Conservation (phyloP, 2,797 vertebrate species). For the Gymnoscopelus braueri region DNA sequence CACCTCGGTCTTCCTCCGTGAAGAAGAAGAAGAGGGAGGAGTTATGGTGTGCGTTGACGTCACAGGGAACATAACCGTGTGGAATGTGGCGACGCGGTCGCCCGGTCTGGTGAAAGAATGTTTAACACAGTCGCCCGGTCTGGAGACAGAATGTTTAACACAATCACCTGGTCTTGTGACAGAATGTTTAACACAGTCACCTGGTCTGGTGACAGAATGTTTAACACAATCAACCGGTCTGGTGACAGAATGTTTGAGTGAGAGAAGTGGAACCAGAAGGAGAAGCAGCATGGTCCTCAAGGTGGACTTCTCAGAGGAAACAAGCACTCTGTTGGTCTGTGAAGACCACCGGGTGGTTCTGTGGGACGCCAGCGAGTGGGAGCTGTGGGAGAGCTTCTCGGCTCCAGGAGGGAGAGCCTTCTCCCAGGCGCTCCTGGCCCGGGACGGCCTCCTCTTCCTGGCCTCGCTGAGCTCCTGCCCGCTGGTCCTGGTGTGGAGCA, state of each 20-base stretch:
- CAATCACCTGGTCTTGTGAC: conserved; percentile 62
- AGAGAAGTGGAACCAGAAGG: conserved; percentile 22
- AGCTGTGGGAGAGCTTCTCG: conserved; percentile 70
- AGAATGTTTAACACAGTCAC: conserved; percentile 30
- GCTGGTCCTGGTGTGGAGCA: conserved; percentile 78
- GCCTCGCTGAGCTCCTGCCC: conserved; percentile 72
- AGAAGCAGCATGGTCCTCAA: conserved; percentile 55
- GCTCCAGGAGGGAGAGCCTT: conserved; percentile 71
- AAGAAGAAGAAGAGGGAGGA: conserved; percentile 45
- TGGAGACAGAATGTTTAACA: conserved; percentile 35
- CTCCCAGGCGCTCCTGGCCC: conserved; percentile 71
- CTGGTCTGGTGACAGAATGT: conserved; percentile 51
- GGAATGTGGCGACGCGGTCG: conserved; percentile 64
- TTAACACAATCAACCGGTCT: too few relatives aligned
- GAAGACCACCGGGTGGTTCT: conserved; percentile 71
- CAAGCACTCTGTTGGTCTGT: conserved; percentile 74
- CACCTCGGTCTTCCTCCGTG: conserved; percentile 58
- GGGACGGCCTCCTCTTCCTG: conserved; percentile 72
- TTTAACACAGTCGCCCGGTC: too few relatives aligned
- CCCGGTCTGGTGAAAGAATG: conserved; percentile 54
- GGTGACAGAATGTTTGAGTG: conserved; percentile 39
- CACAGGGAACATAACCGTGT: conserved; percentile 73
- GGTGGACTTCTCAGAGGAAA: conserved; percentile 62
- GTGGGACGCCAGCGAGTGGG: conserved; percentile 75
- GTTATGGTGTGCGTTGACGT: conserved; percentile 73